Evolutionary conservation across 37 sponge, comb jelly and placozoan species (phyloP).

Genomic region (Agelas oroides): DNA sequence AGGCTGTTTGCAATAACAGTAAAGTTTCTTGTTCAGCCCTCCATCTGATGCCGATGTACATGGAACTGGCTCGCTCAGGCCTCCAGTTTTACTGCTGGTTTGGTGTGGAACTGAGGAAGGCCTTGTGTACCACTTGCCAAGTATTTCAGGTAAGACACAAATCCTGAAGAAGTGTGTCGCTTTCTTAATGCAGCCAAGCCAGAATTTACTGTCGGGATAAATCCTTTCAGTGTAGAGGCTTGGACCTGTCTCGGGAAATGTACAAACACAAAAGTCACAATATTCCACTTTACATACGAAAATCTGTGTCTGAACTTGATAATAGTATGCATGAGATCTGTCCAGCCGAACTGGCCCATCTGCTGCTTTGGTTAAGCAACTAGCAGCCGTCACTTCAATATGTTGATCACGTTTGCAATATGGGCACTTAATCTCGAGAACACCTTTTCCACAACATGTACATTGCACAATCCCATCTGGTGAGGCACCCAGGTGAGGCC

Average conservation of each 20-base stretch:
- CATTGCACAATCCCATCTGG: slow-evolving; percentile 56
- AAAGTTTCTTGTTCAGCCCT: not conserved
- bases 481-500: slow-evolving; percentile 54
- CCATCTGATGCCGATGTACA: no score
- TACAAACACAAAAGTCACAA: slow-evolving; percentile 67
- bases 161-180: slow-evolving; percentile 7
- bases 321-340: slow-evolving; percentile 33
- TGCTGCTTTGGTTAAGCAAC: not conserved
- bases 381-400: no score
- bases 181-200: not conserved
- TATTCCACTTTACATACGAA: slow-evolving; percentile 42
- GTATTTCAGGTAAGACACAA: slow-evolving; percentile 45
- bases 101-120: not conserved
- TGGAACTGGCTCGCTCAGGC: no score
- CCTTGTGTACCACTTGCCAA: slow-evolving; percentile 61
- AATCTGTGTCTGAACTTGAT: slow-evolving; percentile 57
- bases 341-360: not conserved
- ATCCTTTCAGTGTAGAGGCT: slow-evolving; percentile 49
- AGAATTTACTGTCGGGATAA: slow-evolving; percentile 24
- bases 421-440: slow-evolving; percentile 36
- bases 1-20: slow-evolving; percentile 35
- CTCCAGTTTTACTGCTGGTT: no score
- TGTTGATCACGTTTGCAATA: not conserved
- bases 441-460: slow-evolving; percentile 64
- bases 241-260: slow-evolving; percentile 20